These are phyloP conservation scores for Alauda arvensis DNA, from an alignment of 2,797 vertebrate species.

Conservation along the genomic window DNA sequence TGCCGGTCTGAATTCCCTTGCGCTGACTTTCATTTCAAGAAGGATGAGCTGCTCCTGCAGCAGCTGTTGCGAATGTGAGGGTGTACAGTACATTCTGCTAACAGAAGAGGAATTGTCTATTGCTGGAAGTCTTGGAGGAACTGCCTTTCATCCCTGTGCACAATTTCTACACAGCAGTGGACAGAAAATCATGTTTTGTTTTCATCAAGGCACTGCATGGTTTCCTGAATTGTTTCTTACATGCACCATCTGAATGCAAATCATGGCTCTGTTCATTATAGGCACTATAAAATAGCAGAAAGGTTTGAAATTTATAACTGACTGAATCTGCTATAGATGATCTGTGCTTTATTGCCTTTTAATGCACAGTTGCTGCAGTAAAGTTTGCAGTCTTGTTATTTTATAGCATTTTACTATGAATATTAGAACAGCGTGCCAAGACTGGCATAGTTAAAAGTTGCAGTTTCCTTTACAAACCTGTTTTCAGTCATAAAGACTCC, in stretches of 20 bases:
- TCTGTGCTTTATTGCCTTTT: constrained; percentile 52
- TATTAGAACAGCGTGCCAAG: constrained; percentile 28
- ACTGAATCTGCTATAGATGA: constrained; percentile 51
- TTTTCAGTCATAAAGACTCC: background rate
- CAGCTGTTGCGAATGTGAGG: background rate
- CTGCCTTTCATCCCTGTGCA: constrained; percentile 11
- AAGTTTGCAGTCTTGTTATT: constrained; percentile 53
- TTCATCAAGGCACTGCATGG: constrained; percentile 26
- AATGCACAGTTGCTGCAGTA: constrained; percentile 53
- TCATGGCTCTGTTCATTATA: constrained; percentile 50
- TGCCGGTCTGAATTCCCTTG: background rate
- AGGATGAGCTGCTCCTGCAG: background rate
- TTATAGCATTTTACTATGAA: constrained; percentile 44
- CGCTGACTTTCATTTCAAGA: background rate
- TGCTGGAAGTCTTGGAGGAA: constrained; percentile 11
- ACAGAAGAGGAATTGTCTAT: constrained; percentile 31
- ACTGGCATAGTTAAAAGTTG: constrained; percentile 34
- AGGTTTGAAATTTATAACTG: constrained; percentile 53
- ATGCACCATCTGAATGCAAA: constrained; percentile 50
- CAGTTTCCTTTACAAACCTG: constrained; percentile 41
- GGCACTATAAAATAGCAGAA: constrained; percentile 48
- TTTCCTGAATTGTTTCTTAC: constrained; percentile 38
- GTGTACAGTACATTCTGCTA: background rate
- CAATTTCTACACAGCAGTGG: constrained; percentile 11
- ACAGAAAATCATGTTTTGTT: background rate